These are phyloP conservation scores for Tiliacea aurago DNA, from an alignment of 2,888 invertebrate genomes.

Conservation along the genomic window DNA sequence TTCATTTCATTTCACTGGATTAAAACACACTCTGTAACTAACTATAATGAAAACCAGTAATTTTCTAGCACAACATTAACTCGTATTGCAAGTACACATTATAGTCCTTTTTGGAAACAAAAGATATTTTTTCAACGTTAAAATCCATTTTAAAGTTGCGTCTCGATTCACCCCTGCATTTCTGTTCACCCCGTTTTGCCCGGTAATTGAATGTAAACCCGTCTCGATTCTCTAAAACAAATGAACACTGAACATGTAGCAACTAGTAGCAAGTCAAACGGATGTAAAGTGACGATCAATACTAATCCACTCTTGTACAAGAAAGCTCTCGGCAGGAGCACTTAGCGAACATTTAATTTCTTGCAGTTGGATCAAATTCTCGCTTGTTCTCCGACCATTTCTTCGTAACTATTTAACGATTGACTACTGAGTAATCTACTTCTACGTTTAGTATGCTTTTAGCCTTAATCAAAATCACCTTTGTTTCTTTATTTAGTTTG, in stretches of 20 bases:
- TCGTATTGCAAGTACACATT: no score
- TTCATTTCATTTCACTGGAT: no score
- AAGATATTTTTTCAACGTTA: no score
- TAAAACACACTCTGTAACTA: no score
- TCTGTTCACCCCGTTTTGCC: no score
- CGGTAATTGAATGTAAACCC: neutral
- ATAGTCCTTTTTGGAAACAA: no score
- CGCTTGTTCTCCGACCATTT: constrained; percentile 24
- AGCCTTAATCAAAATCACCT: neutral
- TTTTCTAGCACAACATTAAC: no score
- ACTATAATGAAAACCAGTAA: no score
- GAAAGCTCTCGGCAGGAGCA: constrained; percentile 43
- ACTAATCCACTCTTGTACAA: constrained; percentile 40
- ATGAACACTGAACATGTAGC: constrained; percentile 4
- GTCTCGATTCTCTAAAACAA: neutral
- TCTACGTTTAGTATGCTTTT: neutral
- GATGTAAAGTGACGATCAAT: constrained; percentile 43
- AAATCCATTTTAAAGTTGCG: no score
- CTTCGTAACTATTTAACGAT: constrained; percentile 25
- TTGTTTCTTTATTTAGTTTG: neutral
- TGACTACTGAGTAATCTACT: neutral
- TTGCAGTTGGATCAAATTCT: constrained; percentile 18
- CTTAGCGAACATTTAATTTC: constrained; percentile 48
- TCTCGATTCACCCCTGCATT: no score
- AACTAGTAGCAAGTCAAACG: constrained; percentile 27